phyloP scores from a whole-genome alignment of 2,888 invertebrate species.

The Archips crataeganus region DNA sequence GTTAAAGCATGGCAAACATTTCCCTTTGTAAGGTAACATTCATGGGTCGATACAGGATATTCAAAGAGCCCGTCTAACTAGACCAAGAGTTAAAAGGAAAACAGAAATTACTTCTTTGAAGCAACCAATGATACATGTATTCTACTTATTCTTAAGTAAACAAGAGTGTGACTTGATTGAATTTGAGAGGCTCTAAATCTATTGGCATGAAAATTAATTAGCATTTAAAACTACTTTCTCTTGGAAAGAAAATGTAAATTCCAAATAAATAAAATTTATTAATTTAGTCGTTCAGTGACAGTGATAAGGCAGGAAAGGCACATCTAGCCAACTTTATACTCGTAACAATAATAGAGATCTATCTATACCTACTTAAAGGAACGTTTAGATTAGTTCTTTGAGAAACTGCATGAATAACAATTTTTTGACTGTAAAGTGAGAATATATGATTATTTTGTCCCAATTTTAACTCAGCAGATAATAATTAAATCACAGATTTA shows the following conservation, averaged over 20 bases:
- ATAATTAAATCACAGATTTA: conserved; percentile 82
- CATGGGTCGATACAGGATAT: neutral
- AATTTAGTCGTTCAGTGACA: conserved; percentile 39
- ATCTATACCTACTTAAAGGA: conserved; percentile 80
- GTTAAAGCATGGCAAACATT: conserved; percentile 51
- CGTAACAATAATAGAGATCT: conserved; percentile 82
- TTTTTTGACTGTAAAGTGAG: conserved; percentile 47
- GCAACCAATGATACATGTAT: neutral
- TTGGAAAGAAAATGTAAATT: conserved; percentile 27
- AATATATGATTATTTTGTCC: conserved; percentile 53
- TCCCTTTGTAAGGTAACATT: conserved; percentile 60
- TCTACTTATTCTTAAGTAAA: neutral
- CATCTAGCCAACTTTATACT: conserved; percentile 56
- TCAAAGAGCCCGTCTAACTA: conserved; percentile 23
- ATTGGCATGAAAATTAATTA: conserved; percentile 38
- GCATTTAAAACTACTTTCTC: conserved; percentile 33
- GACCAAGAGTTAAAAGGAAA: neutral
- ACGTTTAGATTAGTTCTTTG: conserved; percentile 80
- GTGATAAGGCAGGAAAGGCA: conserved; percentile 38
- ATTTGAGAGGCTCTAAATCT: conserved; percentile 14
- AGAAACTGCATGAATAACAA: conserved; percentile 58
- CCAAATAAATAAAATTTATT: conserved; percentile 29
- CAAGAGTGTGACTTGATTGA: neutral
- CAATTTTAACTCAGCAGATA: conserved; percentile 76
- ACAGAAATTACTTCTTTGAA: neutral